Evolutionary conservation across 2,113 vertebrate species (phyloP), one percentile per base, ranked within the genome.

Genomic region (Takifugu flavidus): DNA sequence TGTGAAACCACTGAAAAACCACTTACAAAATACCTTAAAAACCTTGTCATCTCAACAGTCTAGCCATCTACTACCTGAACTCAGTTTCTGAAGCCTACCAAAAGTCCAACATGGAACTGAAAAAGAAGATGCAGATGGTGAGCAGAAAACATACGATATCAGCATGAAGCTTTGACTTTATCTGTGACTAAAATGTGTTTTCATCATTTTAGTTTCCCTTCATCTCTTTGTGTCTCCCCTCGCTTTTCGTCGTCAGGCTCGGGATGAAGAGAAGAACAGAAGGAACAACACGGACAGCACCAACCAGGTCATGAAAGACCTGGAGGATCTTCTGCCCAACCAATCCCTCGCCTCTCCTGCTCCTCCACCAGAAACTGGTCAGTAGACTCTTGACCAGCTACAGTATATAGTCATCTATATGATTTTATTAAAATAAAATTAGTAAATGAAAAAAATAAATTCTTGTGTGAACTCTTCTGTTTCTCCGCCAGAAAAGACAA

Each of bases 111-210:
- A 80, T 82, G 8, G 96, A 95, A 72, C 90, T 99, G 70, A 96
- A 94, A 88, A 98, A 95, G 89, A 99, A 99, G 89, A 99, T 98
- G 91, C 94, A 98, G 85, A 90, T 91, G 91, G 97, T 98, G 56
- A 84, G 73, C 25, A 56, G 10, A 51, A 4, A 89, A 53, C 5
- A 49, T 31, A 20, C 20, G 28, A 6, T 25, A n/a, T 10, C 8
- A 39, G 34, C 3, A 3, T 39, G 34, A 10, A 39, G 31, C 31
- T 4, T 34, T 34, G 31, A 4, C 6, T 31, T 31, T 31, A 4
- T 31, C 6, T 31, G 3, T 31, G 20, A 20, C 20, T 20, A 20
- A 20, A 20, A 20, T 1, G 20, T 20, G 3, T 5, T 29, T 29
- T 29, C 29, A 29, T 4, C 29, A 29, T 3, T 2, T 49, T n/a